These are phyloP conservation scores for Trididemnum miniatum DNA, from an alignment of 23 tunicate species.

Conservation along the genomic window DNA sequence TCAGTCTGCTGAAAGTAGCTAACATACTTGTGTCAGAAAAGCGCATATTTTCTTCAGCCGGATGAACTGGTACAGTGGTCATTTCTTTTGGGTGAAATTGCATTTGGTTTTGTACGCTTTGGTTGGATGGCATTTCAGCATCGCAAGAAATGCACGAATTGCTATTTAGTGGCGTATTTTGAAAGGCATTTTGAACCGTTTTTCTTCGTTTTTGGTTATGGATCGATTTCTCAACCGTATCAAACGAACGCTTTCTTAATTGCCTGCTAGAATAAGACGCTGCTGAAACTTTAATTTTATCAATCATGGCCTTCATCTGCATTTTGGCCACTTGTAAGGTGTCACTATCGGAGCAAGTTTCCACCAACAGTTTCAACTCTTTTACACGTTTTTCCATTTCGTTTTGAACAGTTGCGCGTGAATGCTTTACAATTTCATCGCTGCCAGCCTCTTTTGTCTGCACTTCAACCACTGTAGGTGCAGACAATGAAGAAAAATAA, in stretches of 20 bases:
- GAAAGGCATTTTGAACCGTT: background rate
- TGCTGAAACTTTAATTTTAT: background rate
- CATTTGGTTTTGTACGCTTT: background rate
- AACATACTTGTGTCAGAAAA: background rate
- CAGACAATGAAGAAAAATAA: conserved; percentile 17
- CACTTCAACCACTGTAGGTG: conserved; percentile 6
- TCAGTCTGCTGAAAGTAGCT: conserved; percentile 45
- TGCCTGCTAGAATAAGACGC: background rate
- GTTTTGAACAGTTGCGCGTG: background rate
- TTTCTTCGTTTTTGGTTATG: background rate
- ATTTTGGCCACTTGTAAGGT: conserved; percentile 22
- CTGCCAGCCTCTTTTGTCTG: conserved; percentile 19
- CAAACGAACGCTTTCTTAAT: background rate
- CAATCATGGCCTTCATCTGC: conserved; percentile 36
- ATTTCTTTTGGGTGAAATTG: background rate
- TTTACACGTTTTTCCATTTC: conserved; percentile 33
- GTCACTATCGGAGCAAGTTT: conserved; percentile 37
- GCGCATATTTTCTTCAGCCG: background rate
- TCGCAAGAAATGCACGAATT: background rate
- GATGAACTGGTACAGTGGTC: background rate
- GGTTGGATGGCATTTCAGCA: background rate
- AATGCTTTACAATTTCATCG: background rate
- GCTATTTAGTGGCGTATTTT: no score
- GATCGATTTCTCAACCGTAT: background rate
- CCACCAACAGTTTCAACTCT: conserved; percentile 32